Evolutionary conservation across 2,113 vertebrate genomes (phyloP).

Genomic region (Sorex araneus): DNA sequence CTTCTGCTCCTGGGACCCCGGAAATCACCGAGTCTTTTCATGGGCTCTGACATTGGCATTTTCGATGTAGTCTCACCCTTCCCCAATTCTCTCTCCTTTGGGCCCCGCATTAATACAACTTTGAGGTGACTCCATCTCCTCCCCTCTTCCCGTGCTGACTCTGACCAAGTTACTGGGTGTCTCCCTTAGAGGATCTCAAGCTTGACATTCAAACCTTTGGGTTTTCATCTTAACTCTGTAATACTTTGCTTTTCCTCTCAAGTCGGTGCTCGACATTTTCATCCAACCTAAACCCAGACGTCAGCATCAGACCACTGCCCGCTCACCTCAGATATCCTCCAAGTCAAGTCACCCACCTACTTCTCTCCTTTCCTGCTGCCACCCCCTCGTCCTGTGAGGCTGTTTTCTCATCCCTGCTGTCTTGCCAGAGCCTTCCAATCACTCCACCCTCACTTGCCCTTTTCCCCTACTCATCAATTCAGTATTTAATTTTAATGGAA

Average conservation of each 20-base stretch:
- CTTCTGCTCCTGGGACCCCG: neutral
- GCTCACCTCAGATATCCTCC: neutral
- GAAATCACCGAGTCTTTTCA: neutral
- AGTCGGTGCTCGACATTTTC: fast-evolving
- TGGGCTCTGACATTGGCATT: neutral
- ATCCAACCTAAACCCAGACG: neutral
- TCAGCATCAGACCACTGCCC: neutral
- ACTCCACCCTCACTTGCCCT: neutral
- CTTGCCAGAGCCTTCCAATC: neutral
- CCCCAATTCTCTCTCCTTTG: neutral
- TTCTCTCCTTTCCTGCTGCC: neutral
- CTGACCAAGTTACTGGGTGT: too few relatives aligned
- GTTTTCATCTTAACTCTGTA: neutral
- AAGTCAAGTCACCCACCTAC: neutral
- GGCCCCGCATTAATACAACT: too few relatives aligned
- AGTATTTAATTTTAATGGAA: too few relatives aligned
- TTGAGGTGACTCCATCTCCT: neutral
- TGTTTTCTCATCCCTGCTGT: neutral
- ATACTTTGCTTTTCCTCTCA: neutral
- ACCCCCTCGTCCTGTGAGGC: neutral
- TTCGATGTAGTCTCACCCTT: neutral
- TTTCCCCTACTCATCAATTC: neutral
- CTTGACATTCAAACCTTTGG: neutral
- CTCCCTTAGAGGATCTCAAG: neutral
- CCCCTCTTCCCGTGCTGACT: neutral